phyloP scores from a whole-genome alignment of 2,113 vertebrate species.

The Hippoglossus stenolepis region DNA sequence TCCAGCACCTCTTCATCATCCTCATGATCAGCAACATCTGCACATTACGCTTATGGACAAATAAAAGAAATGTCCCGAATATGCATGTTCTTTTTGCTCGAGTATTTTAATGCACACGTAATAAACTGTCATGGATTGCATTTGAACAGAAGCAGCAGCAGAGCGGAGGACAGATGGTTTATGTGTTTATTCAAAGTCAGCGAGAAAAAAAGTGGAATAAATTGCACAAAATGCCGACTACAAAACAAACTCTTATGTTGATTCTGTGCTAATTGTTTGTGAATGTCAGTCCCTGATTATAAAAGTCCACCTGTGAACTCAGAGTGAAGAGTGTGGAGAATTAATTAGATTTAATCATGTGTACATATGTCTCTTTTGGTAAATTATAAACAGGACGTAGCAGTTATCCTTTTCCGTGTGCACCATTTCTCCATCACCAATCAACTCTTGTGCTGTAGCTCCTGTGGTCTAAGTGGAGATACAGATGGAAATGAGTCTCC shows the following conservation, averaged over 20 bases:
- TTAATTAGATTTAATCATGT: neutral
- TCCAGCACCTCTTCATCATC: neutral
- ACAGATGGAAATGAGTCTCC: neutral
- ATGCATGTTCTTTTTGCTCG: too few species aligned
- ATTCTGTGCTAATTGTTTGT: slow-evolving; percentile 33
- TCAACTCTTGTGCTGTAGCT: neutral
- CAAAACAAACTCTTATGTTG: slow-evolving; percentile 29
- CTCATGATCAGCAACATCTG: neutral
- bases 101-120: too few species aligned
- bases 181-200: slow-evolving; percentile 31
- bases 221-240: slow-evolving; percentile 19
- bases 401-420: neutral
- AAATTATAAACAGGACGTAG: neutral
- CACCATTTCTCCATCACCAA: neutral
- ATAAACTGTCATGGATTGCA: too few species aligned
- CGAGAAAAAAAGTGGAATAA: slow-evolving; percentile 24
- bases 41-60: neutral
- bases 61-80: too few species aligned
- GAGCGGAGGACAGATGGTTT: slow-evolving; percentile 6
- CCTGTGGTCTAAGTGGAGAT: neutral
- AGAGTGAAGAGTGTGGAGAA: neutral
- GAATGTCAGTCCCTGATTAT: slow-evolving; percentile 21
- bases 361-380: slow-evolving; percentile 1
- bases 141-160: neutral
- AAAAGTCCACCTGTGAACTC: slow-evolving; percentile 30